Base-by-base conservation (phyloP, 2,113 vertebrate species). In the Mola mola region DNA sequence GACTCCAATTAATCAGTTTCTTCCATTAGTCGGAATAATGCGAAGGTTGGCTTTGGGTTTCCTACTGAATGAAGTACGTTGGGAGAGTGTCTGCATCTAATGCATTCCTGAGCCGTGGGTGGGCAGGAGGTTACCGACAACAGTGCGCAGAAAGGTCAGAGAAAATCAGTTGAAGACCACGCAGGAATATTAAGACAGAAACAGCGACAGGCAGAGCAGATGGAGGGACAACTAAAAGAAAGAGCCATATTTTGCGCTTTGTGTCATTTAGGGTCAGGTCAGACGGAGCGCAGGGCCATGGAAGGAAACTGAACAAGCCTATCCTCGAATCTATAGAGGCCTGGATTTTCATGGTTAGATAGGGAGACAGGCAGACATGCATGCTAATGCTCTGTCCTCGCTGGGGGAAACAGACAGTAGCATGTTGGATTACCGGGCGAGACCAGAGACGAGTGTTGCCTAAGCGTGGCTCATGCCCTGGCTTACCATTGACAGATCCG, bases 401-500 rank as follows among this genome's bases (percentile, higher is more conserved):
- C 60, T 19, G 20, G 28, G 20, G 57, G 21, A 67, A 77, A 62
- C 62, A 75, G 52, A 74, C 72, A 31, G 78, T 59, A 36, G 65
- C 55, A 34, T 59, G 66, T 60, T 58, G 78, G 81, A 87, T 88
- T 87, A 82, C 67, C 11, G 42, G 8, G 37, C 60, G 61, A 79
- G 56, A 57, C 59, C 63, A 46, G 62, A 85, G 75, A 83, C 47
- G 37, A 77, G 70, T 72, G 28, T 67, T 63, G 50, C 59, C 36
- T 70, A 80, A 81, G 78, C 51, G 73, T 52, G 66, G 63, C 60
- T 80, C 70, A 66, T 11, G 74, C 57, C 43, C 56, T 24, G 66
- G 53, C 69, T 76, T 85, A 81, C 60, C 47, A 70, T 66, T 79
- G 76, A 78, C 75, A 85, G 77, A 83, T 73, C 80, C 79, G 60